phyloP scores from a whole-genome alignment of 2,797 vertebrate genomes.

The Phrynocephalus vlangalii region DNA sequence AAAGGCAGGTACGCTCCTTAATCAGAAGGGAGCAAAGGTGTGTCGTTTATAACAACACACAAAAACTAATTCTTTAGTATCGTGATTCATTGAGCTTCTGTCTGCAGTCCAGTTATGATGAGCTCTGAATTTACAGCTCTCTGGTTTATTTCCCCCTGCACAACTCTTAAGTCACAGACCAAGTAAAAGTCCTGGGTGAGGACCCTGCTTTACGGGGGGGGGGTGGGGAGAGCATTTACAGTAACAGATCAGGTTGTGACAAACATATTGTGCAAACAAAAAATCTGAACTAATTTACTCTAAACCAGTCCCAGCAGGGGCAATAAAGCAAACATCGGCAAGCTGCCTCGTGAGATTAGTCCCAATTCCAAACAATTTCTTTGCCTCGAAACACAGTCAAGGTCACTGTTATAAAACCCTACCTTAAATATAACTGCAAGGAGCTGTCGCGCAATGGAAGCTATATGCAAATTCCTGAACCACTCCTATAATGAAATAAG shows the following conservation, averaged over 20 bases:
- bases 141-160: not conserved
- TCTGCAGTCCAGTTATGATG: not conserved
- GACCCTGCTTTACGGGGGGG: no score
- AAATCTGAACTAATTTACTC: not conserved
- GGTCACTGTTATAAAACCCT: not conserved
- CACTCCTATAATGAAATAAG: not conserved
- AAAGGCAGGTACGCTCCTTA: rapidly evolving
- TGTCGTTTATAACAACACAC: not conserved
- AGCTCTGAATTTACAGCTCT: not conserved
- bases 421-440: not conserved
- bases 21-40: not conserved
- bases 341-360: not conserved
- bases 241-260: not conserved
- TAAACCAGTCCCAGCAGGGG: not conserved
- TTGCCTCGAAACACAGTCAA: not conserved
- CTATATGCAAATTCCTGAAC: not conserved
- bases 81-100: not conserved
- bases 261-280: not conserved
- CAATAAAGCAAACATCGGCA: not conserved
- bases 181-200: no score
- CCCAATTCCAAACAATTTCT: not conserved
- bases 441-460: not conserved
- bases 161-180: no score
- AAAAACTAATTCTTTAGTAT: not conserved
- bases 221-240: not conserved